Percentiles rank a stretch among this genome's conserved stretches.
phyloP scores from a whole-genome alignment of 2,797 vertebrate species.

The Scomberomorus guttatus region DNA sequence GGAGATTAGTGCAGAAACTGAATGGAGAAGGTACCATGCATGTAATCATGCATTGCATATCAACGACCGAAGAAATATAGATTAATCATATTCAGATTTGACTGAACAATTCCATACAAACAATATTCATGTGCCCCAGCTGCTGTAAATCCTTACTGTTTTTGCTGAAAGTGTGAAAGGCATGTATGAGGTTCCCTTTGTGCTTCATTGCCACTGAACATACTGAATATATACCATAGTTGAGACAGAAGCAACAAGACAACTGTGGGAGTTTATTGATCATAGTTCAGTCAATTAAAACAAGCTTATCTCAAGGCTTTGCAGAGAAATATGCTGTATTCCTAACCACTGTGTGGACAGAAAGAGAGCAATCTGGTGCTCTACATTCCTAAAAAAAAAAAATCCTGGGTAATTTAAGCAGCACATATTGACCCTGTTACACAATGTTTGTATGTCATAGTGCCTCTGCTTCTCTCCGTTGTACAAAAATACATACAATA shows the following conservation, averaged over 20 bases:
- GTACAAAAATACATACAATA: constrained; percentile 67
- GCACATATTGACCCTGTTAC: constrained; percentile 72
- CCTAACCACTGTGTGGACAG: constrained; percentile 11
- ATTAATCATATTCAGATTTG: constrained; percentile 25
- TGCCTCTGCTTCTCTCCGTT: constrained; percentile 66
- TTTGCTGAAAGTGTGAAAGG: not conserved
- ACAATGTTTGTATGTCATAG: constrained; percentile 69
- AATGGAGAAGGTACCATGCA: constrained; percentile 13
- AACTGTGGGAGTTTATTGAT: constrained; percentile 37
- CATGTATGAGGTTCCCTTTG: constrained; percentile 9
- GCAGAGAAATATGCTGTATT: constrained; percentile 20
- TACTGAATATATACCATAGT: not conserved
- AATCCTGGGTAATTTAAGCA: constrained; percentile 60
- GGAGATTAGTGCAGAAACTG: constrained; percentile 41
- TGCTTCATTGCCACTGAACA: not conserved
- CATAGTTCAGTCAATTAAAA: constrained; percentile 38
- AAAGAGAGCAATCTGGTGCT: constrained; percentile 52
- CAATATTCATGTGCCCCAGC: not conserved
- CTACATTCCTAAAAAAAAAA: constrained; percentile 37
- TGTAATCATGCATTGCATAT: constrained; percentile 13
- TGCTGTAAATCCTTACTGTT: constrained; percentile 21
- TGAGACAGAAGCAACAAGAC: constrained; percentile 19
- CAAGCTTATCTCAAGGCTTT: constrained; percentile 25
- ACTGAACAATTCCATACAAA: constrained; percentile 14
- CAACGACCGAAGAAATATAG: constrained; percentile 9